A percentile compares a stretch with the other conserved stretches of the same genome.
phyloP scores from a whole-genome alignment of 2,888 invertebrate species.

The Tetanocera ferruginea region DNA sequence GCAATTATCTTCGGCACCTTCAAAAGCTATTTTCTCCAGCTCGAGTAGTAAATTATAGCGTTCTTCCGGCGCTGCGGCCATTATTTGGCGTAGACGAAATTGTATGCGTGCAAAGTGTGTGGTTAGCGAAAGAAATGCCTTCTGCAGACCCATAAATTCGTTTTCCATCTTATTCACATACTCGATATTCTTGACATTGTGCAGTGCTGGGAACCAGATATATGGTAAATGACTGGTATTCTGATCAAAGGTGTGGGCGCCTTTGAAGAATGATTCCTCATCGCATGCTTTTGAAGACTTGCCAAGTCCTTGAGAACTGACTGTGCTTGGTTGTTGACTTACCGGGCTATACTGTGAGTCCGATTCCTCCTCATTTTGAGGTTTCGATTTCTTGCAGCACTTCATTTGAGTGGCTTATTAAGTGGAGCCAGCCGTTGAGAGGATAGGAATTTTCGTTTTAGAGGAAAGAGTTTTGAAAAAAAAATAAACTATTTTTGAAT shows the following conservation, averaged over 20 bases:
- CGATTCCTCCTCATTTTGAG: no score
- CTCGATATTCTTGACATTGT: conserved; percentile 36
- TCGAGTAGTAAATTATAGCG: conserved; percentile 53
- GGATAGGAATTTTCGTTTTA: no score
- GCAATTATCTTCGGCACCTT: conserved; percentile 46
- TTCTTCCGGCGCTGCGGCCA: conserved; percentile 52
- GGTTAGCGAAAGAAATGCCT: conserved; percentile 56
- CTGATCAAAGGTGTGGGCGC: not conserved
- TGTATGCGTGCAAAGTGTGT: conserved; percentile 63
- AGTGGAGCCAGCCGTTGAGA: no score
- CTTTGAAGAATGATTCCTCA: no score
- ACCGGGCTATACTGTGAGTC: no score
- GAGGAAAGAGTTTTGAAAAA: no score
- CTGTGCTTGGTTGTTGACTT: no score
- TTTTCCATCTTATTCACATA: conserved; percentile 59
- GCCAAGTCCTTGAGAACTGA: no score
- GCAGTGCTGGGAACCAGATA: conserved; percentile 38
- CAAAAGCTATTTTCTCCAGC: conserved; percentile 53
- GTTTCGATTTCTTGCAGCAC: no score
- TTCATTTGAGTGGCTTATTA: no score
- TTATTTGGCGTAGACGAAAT: conserved; percentile 60
- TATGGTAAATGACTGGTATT: not conserved
- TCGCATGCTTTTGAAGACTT: no score
- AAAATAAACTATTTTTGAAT: no score
- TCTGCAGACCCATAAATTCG: conserved; percentile 57